A percentile compares a stretch with the other conserved stretches of the same genome.
Conservation (phyloP, 2,888 invertebrate genomes). For the Mamestra brassicae region DNA sequence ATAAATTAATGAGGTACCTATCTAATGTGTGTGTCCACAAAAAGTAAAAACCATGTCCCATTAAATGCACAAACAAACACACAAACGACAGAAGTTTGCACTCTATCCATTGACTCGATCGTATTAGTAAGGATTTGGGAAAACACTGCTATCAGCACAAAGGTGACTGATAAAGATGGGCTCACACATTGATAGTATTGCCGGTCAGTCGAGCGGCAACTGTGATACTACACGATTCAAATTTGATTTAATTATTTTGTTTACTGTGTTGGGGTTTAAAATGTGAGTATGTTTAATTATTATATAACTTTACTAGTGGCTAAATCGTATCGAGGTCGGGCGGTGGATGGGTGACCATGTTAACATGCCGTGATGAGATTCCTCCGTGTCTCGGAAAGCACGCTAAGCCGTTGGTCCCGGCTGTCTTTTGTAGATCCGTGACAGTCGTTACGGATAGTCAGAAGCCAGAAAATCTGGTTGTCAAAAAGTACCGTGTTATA, state of each 20-base stretch:
- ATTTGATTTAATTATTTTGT: not conserved
- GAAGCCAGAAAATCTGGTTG: no score
- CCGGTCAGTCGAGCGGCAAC: slow-evolving; percentile 16
- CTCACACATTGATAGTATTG: slow-evolving; percentile 13
- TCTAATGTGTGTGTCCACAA: not conserved
- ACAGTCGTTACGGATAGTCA: no score
- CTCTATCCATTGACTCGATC: slow-evolving; percentile 7
- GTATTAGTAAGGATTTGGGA: slow-evolving; percentile 42
- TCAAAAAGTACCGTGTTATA: no score
- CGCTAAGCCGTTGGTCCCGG: no score
- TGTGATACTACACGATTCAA: slow-evolving; percentile 5
- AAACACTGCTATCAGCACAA: slow-evolving; percentile 33
- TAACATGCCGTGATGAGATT: no score
- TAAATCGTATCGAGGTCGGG: not conserved
- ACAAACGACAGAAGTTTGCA: slow-evolving; percentile 14
- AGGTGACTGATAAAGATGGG: slow-evolving; percentile 39
- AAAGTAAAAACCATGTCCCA: not conserved
- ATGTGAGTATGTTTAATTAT: slow-evolving; percentile 33
- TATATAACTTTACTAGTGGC: not conserved
- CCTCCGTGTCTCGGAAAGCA: no score
- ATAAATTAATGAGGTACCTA: not conserved
- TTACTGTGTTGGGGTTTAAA: slow-evolving; percentile 8
- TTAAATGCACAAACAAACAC: slow-evolving; percentile 32
- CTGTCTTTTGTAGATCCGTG: no score
- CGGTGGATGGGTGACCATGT: not conserved